A percentile compares a stretch with the other conserved stretches of the same genome.
These are phyloP conservation scores for Mus minutoides DNA, from an alignment of 2,797 vertebrate species.

Conservation along the genomic window DNA sequence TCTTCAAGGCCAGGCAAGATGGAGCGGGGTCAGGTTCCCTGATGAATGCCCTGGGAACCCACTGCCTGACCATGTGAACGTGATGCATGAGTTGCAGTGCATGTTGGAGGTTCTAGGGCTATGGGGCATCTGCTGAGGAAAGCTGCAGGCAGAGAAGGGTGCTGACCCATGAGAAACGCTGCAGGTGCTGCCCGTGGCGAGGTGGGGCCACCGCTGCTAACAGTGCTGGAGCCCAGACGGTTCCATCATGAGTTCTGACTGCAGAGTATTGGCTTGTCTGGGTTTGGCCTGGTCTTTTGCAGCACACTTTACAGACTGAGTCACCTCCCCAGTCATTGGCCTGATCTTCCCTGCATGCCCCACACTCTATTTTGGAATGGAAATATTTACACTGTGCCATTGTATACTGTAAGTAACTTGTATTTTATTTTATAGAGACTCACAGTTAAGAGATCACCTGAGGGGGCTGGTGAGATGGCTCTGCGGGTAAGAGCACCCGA, in stretches of 20 bases:
- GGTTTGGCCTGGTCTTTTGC: not conserved
- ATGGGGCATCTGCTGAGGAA: not conserved
- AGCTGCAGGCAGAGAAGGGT: not conserved
- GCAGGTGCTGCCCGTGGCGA: not conserved
- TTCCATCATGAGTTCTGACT: not conserved
- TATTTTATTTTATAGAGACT: not conserved
- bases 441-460: not conserved
- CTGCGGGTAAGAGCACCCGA: too few relatives aligned
- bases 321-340: not conserved
- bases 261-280: not conserved
- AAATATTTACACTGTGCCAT: not conserved
- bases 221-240: too few relatives aligned
- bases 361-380: not conserved
- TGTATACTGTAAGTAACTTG: not conserved
- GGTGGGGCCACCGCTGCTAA: not conserved
- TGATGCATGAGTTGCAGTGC: not conserved
- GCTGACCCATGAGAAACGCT: not conserved
- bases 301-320: not conserved
- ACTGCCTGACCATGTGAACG: not conserved
- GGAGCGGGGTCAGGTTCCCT: not conserved
- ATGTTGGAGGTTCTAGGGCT: not conserved
- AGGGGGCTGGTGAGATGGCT: too few relatives aligned
- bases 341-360: not conserved
- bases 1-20: not conserved
- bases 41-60: not conserved